phyloP scores from a whole-genome alignment of 2,113 vertebrate genomes.

The Chaetops frenatus region DNA sequence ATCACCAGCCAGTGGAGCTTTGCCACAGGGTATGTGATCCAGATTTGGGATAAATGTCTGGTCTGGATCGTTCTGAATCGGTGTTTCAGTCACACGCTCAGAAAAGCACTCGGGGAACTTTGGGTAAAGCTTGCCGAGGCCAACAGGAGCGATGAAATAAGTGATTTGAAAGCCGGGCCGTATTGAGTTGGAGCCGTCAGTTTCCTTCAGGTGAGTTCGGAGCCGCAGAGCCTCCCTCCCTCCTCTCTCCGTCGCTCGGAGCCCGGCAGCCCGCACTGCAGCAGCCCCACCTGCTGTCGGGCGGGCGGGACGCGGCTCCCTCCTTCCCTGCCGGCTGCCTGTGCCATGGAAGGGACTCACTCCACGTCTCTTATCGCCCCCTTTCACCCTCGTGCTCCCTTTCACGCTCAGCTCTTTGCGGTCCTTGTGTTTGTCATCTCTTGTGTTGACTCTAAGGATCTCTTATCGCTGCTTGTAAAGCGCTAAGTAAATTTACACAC shows the following conservation, averaged over 20 bases:
- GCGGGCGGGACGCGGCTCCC: background rate
- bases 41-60: background rate
- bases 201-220: no score
- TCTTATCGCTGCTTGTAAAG: slow-evolving; percentile 5
- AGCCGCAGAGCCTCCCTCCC: fast-evolving
- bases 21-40: background rate
- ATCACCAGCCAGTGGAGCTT: background rate
- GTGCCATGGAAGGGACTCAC: fast-evolving
- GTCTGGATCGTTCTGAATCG: background rate
- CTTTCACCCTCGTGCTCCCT: background rate
- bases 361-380: background rate
- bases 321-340: background rate
- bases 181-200: fast-evolving
- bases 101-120: background rate
- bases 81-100: background rate
- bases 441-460: background rate
- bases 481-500: background rate
- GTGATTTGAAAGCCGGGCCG: background rate
- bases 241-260: no score
- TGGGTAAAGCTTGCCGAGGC: background rate
- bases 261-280: background rate
- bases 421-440: background rate
- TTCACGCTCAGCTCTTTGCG: background rate
- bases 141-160: background rate
- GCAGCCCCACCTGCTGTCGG: slow-evolving; percentile 72